A percentile compares a stretch with the other conserved stretches of the same genome.
Conservation (phyloP, 2,113 vertebrate genomes). For the Piaya cayana region DNA sequence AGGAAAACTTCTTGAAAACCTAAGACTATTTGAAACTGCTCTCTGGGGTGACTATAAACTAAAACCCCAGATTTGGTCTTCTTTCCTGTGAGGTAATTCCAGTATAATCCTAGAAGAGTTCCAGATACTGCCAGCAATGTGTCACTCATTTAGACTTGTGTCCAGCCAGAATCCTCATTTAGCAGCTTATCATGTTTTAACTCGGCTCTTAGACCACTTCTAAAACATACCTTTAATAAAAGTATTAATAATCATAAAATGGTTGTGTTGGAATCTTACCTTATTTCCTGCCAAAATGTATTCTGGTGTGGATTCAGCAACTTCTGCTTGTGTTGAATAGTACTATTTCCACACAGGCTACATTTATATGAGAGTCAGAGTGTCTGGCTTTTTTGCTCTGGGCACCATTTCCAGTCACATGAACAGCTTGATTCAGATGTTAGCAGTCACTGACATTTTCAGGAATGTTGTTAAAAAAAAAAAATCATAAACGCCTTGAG, state of each 20-base stretch:
- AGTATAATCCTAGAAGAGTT: not conserved
- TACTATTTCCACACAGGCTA: not conserved
- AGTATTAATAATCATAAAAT: not conserved
- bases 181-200: not conserved
- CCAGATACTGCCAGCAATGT: not conserved
- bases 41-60: not conserved
- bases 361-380: slow-evolving; percentile 11
- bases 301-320: not conserved
- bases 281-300: slow-evolving; percentile 24
- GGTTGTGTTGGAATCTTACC: slow-evolving; percentile 21
- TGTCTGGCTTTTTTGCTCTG: slow-evolving; percentile 64
- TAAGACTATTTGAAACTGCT: not conserved
- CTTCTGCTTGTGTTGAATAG: not conserved
- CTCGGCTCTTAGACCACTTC: not conserved
- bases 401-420: slow-evolving; percentile 68
- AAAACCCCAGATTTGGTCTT: slow-evolving; percentile 9
- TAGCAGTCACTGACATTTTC: slow-evolving; percentile 54
- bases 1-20: not conserved
- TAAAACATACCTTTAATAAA: not conserved
- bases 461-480: slow-evolving; percentile 23
- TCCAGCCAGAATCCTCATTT: not conserved
- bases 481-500: not conserved
- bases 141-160: not conserved
- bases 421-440: slow-evolving; percentile 54
- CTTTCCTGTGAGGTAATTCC: slow-evolving; percentile 14